A percentile compares a stretch with the other conserved stretches of the same genome.
phyloP scores from a whole-genome alignment of 1,140 invertebrate genomes.

The Drosophila nigromelanica region DNA sequence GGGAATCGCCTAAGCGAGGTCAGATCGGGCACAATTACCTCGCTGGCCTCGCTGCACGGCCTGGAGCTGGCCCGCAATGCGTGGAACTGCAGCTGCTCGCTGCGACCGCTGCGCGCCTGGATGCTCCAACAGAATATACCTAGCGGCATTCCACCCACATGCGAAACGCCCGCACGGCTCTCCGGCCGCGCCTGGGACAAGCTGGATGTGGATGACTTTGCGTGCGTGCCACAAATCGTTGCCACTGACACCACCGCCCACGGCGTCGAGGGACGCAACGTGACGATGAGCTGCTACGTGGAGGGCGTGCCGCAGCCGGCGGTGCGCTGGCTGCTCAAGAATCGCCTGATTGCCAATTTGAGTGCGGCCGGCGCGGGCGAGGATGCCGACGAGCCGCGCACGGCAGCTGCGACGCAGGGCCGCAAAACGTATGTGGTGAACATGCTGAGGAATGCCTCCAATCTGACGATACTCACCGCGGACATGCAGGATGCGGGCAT shows the following conservation, averaged over 20 bases:
- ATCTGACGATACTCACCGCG: slow-evolving; percentile 89
- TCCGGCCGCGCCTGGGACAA: slow-evolving; percentile 88
- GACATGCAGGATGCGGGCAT: slow-evolving; percentile 89
- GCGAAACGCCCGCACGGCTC: slow-evolving; percentile 87
- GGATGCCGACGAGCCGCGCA: slow-evolving; percentile 56
- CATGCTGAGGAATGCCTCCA: slow-evolving; percentile 85
- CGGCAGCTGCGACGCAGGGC: slow-evolving; percentile 77
- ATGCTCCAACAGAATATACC: slow-evolving; percentile 91
- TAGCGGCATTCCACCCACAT: slow-evolving; percentile 88
- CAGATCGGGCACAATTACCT: slow-evolving; percentile 87
- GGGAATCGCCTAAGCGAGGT: slow-evolving; percentile 89
- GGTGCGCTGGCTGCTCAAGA: slow-evolving; percentile 85
- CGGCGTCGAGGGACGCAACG: slow-evolving; percentile 88
- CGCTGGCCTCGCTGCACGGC: slow-evolving; percentile 88
- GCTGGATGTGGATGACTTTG: slow-evolving; percentile 91
- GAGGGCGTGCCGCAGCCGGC: slow-evolving; percentile 88
- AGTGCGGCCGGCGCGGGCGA: slow-evolving; percentile 61
- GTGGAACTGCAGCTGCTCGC: slow-evolving; percentile 92
- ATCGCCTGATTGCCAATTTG: slow-evolving; percentile 79
- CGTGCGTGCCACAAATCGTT: slow-evolving; percentile 89
- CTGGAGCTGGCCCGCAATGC: slow-evolving; percentile 90
- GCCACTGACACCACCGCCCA: slow-evolving; percentile 85
- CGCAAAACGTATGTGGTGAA: slow-evolving; percentile 85
- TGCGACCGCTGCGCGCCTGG: slow-evolving; percentile 91
- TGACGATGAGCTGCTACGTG: slow-evolving; percentile 89